Conservation (phyloP, 2,113 vertebrate genomes). For the Neotoma lepida region DNA sequence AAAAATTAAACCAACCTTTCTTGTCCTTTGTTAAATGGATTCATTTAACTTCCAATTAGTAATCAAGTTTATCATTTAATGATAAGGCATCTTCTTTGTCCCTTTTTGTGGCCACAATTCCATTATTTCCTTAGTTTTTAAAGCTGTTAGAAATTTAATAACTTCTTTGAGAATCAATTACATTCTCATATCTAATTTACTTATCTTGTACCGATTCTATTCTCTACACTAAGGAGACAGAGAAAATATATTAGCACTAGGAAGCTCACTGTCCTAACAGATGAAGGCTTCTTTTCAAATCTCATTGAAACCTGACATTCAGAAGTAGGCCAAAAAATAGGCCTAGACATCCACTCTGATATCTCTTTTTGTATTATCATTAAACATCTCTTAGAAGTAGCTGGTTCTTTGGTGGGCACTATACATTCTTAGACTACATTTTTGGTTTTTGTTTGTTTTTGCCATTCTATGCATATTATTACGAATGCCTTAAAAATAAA, state of each 20-base stretch:
- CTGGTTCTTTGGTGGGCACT: background rate
- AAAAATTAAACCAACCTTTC: slow-evolving; percentile 10
- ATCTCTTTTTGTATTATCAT: slow-evolving; percentile 46
- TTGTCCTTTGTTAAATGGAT: slow-evolving; percentile 10
- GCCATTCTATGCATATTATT: slow-evolving; percentile 28
- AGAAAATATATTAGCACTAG: slow-evolving; percentile 47
- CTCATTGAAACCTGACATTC: slow-evolving; percentile 64
- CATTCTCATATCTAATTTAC: background rate
- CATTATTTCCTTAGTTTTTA: slow-evolving; percentile 17
- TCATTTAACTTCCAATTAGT: slow-evolving; percentile 47
- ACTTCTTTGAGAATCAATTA: slow-evolving; percentile 5
- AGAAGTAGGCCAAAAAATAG: slow-evolving; percentile 76
- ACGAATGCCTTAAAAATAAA: slow-evolving; percentile 47
- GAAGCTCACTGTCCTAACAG: slow-evolving; percentile 14
- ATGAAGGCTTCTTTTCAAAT: slow-evolving; percentile 62
- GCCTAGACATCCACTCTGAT: slow-evolving; percentile 43
- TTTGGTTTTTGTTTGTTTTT: slow-evolving; percentile 11
- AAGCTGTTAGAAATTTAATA: slow-evolving; percentile 18
- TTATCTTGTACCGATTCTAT: slow-evolving; percentile 23
- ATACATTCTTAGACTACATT: slow-evolving; percentile 41
- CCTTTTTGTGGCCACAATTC: background rate
- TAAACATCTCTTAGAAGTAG: slow-evolving; percentile 53
- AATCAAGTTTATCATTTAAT: slow-evolving; percentile 29
- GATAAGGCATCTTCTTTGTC: background rate
- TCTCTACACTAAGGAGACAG: background rate